phyloP scores from a whole-genome alignment of 2,888 invertebrate genomes.

The Chromoteleia sp. region DNA sequence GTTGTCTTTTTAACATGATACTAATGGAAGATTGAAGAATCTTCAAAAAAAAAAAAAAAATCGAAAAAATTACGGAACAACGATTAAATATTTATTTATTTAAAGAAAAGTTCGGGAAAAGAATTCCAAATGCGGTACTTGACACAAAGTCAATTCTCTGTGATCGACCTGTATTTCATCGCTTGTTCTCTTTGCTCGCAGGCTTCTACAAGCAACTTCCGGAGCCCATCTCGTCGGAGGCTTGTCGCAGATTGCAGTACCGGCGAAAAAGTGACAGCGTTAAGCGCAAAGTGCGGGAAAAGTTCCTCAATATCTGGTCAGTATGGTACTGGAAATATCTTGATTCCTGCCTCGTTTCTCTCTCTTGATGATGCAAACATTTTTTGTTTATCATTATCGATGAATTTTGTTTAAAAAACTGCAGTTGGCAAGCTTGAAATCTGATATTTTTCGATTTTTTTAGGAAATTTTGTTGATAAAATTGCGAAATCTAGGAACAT shows the following conservation, averaged over 20 bases:
- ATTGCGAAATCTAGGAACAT: no score
- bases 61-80: neutral
- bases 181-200: slow-evolving; percentile 76
- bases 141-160: slow-evolving; percentile 18
- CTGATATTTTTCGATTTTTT: no score
- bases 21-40: no score
- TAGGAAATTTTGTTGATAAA: no score
- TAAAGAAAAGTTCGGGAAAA: neutral
- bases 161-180: slow-evolving; percentile 57
- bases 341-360: slow-evolving; percentile 4
- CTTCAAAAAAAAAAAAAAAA: neutral
- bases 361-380: neutral
- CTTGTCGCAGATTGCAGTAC: slow-evolving; percentile 86
- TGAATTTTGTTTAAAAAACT: no score
- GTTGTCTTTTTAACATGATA: no score
- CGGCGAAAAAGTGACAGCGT: slow-evolving; percentile 87
- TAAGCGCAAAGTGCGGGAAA: slow-evolving; percentile 87
- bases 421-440: no score
- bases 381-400: neutral
- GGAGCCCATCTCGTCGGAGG: slow-evolving; percentile 86
- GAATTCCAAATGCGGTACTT: slow-evolving; percentile 21
- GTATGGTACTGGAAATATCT: slow-evolving; percentile 71
- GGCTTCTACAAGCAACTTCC: slow-evolving; percentile 88
- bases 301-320: slow-evolving; percentile 88
- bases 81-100: slow-evolving; percentile 24